Evolutionary conservation across 2,113 vertebrate species (phyloP), one percentile per base, ranked within the genome.

Genomic region (Xiphias gladius): DNA sequence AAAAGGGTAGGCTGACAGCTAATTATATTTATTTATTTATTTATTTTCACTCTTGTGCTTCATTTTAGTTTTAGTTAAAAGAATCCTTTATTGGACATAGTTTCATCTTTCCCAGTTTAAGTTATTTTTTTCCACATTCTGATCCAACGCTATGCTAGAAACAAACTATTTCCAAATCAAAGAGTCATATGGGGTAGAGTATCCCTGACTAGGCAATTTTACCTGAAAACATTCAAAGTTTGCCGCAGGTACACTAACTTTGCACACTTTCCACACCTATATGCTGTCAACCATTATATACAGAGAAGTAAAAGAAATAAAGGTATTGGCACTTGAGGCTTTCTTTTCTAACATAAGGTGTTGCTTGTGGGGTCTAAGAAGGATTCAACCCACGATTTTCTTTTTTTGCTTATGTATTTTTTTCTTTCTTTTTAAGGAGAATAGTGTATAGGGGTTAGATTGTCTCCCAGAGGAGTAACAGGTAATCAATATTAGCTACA

Each of bases 401-500:
- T 67, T 74, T 83, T 67, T 58, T 75, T 79, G 57, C 7, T 69
- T 70, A 22, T 22, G 20, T 65, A 19, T 19, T 35, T 57, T 57
- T 20, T 32, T 30, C 30, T 19, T 59, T 76, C 55, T 73, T 63
- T 46, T 37, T 54, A 20, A 80, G 77, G 70, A 85, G 64, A 80
- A 81, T 62, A 41, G 32, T 37, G 68, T 54, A 68, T 79, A 82
- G 50, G 37, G 24, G 55, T 85, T 66, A 28, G 14, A 37, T 20
- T 43, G 28, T 72, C 55, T 85, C 59, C 73, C 76, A 20, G 78
- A 67, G 70, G 73, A 85, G 54, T 76, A 70, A 32, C 63, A 55
- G 28, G 58, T 80, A 91, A 93, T 93, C 89, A 82, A 88, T 93
- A 87, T 24, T 30, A 43, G 83, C 77, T 79, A 84, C 72, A 87